Percentiles rank a stretch among this genome's conserved stretches.
phyloP scores from a whole-genome alignment of 2,888 invertebrate genomes.

The Tenthredo mesomela region DNA sequence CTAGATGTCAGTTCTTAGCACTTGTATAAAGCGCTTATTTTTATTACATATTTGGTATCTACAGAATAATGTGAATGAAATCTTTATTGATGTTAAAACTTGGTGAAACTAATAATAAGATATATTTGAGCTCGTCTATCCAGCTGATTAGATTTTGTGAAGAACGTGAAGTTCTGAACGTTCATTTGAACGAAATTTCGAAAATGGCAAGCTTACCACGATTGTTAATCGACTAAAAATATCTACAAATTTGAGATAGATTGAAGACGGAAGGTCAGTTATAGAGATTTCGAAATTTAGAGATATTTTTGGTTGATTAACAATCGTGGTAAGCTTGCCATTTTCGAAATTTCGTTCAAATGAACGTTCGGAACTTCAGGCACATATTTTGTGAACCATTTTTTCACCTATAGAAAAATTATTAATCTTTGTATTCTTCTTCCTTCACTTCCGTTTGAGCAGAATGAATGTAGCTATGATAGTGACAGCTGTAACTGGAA shows the following conservation, averaged over 20 bases:
- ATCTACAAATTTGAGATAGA: too few species aligned
- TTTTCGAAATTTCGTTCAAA: too few species aligned
- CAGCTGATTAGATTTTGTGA: background rate
- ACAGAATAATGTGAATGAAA: background rate
- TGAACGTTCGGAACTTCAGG: too few species aligned
- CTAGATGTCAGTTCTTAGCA: background rate
- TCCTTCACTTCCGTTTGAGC: background rate
- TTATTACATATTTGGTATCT: background rate
- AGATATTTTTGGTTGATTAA: too few species aligned
- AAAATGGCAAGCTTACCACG: too few species aligned
- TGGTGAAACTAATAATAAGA: background rate
- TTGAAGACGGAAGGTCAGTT: too few species aligned
- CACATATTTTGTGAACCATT: background rate
- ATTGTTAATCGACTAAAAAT: too few species aligned
- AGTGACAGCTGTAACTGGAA: constrained; percentile 9
- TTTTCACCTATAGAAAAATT: background rate
- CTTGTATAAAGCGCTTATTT: background rate
- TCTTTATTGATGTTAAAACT: background rate
- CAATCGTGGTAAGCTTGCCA: too few species aligned
- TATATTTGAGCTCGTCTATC: background rate
- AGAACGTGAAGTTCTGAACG: too few species aligned
- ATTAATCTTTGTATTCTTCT: background rate
- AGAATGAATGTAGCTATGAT: constrained; percentile 6
- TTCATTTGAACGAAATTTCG: too few species aligned
- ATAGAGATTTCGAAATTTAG: too few species aligned